Conservation (phyloP, 2,888 invertebrate genomes). For the Epinotia nisella region DNA sequence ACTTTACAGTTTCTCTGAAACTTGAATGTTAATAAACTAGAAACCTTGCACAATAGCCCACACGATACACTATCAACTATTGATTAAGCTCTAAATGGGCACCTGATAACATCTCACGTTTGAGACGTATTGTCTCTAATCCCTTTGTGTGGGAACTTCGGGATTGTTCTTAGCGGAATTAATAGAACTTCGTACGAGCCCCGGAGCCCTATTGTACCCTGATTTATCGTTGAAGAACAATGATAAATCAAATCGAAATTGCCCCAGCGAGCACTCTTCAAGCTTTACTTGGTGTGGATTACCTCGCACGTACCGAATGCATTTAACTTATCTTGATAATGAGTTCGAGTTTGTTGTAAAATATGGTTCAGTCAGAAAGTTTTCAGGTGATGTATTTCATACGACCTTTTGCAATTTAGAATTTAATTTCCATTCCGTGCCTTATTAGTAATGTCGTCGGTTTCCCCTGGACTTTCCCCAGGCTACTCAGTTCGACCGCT, state of each 20-base stretch:
- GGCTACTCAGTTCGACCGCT: too few species aligned
- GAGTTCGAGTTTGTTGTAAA: conserved; percentile 20
- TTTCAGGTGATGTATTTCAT: neutral
- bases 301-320: conserved; percentile 42
- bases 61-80: conserved; percentile 44
- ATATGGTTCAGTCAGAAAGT: neutral
- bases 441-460: too few species aligned
- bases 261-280: conserved; percentile 68
- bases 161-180: conserved; percentile 81
- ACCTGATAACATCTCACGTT: conserved; percentile 75
- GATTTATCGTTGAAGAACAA: conserved; percentile 83
- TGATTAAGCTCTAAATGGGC: conserved; percentile 45
- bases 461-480: too few species aligned
- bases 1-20: neutral
- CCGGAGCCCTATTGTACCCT: conserved; percentile 76
- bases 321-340: conserved; percentile 34
- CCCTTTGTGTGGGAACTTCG: conserved; percentile 74
- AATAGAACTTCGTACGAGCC: conserved; percentile 78
- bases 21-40: conserved; percentile 14
- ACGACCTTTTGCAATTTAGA: neutral
- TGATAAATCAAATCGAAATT: conserved; percentile 83
- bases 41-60: conserved; percentile 29
- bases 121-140: conserved; percentile 78
- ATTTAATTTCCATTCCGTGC: neutral
- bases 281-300: conserved; percentile 51